Base-by-base conservation (phyloP, 2,888 invertebrate genomes). In the Norana najaformis region DNA sequence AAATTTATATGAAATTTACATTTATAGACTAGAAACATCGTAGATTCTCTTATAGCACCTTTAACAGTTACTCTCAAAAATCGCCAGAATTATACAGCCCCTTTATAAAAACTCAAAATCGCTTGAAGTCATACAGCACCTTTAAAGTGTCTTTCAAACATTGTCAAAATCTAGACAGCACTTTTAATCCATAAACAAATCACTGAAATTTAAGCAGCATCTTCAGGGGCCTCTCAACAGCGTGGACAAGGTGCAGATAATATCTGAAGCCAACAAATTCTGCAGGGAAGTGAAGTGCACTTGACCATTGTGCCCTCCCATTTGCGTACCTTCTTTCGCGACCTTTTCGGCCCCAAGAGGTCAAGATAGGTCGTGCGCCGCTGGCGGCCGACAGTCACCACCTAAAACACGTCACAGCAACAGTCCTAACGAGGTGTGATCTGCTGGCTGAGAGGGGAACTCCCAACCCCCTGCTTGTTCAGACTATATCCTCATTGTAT, bases 271-370 rank as follows among this genome's bases (percentile, higher is more conserved):
- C 69, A 30, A n/a, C 8, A n/a, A 69, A 69, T n/a, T 69, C 30
- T 69, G 69, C 30, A 69, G 69, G 69, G 69, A 53, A 53, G 69
- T n/a, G n/a, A 69, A 30, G 53, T 30, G 13, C 69, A 69, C 30
- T n/a, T 69, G 69, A 69, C 69, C 69, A 69, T n/a, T n/a, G n/a
- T n/a, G 69, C n/a, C 30, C n/a, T n/a, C 11, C 69, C 69, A n/a
- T n/a, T n/a, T 85, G 85, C 85, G 35, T 85, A 85, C 85, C 85
- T 85, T 85, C 85, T 85, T 85, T 85, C 85, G 85, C 16, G 85
- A 85, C 85, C 85, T 85, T 16, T 37, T 85, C 16, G 85, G 37
- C 36, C 35, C 35, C 37, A 36, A 36, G 23, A 37, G 35, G 85
- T 37, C 85, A 85, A 36, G 36, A n/a, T 85, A 85, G 85, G 85